A percentile compares a stretch with the other conserved stretches of the same genome.
Evolutionary conservation across 1,140 invertebrate species (phyloP).

Genomic region (Drosophila bipectinata): DNA sequence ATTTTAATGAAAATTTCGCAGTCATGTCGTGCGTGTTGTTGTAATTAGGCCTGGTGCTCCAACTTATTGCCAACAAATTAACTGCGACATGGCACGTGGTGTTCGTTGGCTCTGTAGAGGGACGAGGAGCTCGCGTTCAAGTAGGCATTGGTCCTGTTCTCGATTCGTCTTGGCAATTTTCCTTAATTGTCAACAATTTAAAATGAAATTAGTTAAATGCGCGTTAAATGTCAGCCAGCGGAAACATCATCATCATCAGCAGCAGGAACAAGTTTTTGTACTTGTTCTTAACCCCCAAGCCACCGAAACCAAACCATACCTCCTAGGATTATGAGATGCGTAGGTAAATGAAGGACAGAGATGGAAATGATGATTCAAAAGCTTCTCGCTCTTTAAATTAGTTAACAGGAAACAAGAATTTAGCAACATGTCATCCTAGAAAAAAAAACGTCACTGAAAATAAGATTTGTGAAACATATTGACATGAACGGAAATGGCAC

Average conservation of each 20-base stretch:
- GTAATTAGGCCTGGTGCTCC: constrained; percentile 78
- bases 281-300: constrained; percentile 15
- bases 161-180: constrained; percentile 79
- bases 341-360: constrained; percentile 31
- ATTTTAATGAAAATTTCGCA: constrained; percentile 83
- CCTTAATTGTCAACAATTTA: constrained; percentile 83
- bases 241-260: constrained; percentile 65
- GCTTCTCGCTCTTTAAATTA: not conserved
- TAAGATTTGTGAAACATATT: constrained; percentile 86
- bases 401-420: not conserved
- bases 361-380: constrained; percentile 1
- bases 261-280: constrained; percentile 14
- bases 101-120: constrained; percentile 22
- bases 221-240: constrained; percentile 75
- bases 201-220: constrained; percentile 79
- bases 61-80: constrained; percentile 83
- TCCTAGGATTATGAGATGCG: constrained; percentile 31
- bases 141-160: constrained; percentile 31
- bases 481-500: constrained; percentile 86
- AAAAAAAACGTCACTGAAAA: constrained; percentile 84
- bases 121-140: not conserved
- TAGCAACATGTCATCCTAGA: constrained; percentile 53
- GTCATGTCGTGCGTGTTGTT: constrained; percentile 81
- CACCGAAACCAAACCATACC: constrained; percentile 1
- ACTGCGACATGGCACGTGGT: constrained; percentile 80